A percentile compares a stretch with the other conserved stretches of the same genome.
phyloP scores from a whole-genome alignment of 2,888 invertebrate genomes.

The Eupithecia abbreviata region DNA sequence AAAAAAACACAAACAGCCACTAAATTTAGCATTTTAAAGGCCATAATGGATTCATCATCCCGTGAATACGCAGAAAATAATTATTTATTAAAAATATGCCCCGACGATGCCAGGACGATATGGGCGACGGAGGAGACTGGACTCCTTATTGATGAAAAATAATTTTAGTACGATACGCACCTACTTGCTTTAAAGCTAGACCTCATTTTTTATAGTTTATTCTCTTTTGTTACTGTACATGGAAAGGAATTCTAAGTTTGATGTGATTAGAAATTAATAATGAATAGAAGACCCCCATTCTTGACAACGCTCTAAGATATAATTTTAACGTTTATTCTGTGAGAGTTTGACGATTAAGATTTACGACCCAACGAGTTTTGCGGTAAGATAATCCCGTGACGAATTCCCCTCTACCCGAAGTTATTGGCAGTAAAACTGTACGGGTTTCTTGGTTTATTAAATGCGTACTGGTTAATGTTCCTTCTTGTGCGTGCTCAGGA shows the following conservation, averaged over 20 bases:
- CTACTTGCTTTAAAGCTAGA: too few species aligned
- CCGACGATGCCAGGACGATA: too few species aligned
- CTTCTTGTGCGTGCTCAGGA: conserved; percentile 10
- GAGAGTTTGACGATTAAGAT: conserved; percentile 53
- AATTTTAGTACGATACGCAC: too few species aligned
- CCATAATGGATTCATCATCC: too few species aligned
- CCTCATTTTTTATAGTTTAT: too few species aligned
- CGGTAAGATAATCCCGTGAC: conserved; percentile 56
- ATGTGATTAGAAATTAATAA: background rate
- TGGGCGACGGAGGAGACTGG: too few species aligned
- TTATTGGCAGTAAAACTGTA: conserved; percentile 45
- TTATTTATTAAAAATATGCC: too few species aligned
- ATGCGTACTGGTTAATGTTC: conserved; percentile 14
- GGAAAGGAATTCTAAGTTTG: background rate
- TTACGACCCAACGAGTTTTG: conserved; percentile 56
- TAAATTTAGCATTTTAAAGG: too few species aligned
- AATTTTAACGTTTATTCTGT: conserved; percentile 20
- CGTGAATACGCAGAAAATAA: too few species aligned
- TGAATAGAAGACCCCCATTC: background rate
- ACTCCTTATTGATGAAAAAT: too few species aligned
- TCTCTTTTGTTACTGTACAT: too few species aligned
- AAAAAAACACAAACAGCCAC: background rate
- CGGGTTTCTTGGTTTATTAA: conserved; percentile 41
- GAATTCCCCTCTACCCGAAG: conserved; percentile 51
- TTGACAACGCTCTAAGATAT: conserved; percentile 3